These are phyloP conservation scores for Harpalus rubripes DNA, from an alignment of 2,888 invertebrate genomes.

Conservation along the genomic window DNA sequence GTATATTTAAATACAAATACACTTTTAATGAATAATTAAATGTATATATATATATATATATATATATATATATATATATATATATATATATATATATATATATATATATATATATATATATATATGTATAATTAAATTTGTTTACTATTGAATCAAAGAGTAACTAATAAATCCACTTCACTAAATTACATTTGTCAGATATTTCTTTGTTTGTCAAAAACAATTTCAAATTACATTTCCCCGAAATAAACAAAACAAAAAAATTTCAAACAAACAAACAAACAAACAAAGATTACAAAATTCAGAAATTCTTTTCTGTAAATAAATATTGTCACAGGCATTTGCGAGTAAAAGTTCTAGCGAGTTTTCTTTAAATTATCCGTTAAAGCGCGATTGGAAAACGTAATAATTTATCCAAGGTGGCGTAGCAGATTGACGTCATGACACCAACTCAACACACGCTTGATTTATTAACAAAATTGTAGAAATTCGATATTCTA, in stretches of 20 bases:
- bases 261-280: neutral
- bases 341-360: slow-evolving; percentile 43
- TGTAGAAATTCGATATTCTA: slow-evolving; percentile 14
- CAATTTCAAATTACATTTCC: slow-evolving; percentile 22
- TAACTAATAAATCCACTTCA: neutral
- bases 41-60: too few relatives aligned
- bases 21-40: neutral
- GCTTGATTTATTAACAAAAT: slow-evolving; percentile 55
- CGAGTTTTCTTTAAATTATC: slow-evolving; percentile 9
- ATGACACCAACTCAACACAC: slow-evolving; percentile 25
- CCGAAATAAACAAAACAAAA: slow-evolving; percentile 31
- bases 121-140: neutral
- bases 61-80: too few relatives aligned
- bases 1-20: too few relatives aligned
- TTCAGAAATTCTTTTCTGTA: slow-evolving; percentile 19
- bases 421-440: slow-evolving; percentile 18
- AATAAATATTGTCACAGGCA: slow-evolving; percentile 53
- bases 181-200: neutral
- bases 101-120: too few relatives aligned
- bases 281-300: slow-evolving; percentile 38
- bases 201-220: slow-evolving; percentile 16
- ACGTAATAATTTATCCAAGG: slow-evolving; percentile 51
- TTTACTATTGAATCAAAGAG: neutral
- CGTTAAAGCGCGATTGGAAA: slow-evolving; percentile 22
- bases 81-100: too few relatives aligned